Conservation (phyloP, 37 sponge, comb jelly and placozoan species). For the Petrosia ficiformis region DNA sequence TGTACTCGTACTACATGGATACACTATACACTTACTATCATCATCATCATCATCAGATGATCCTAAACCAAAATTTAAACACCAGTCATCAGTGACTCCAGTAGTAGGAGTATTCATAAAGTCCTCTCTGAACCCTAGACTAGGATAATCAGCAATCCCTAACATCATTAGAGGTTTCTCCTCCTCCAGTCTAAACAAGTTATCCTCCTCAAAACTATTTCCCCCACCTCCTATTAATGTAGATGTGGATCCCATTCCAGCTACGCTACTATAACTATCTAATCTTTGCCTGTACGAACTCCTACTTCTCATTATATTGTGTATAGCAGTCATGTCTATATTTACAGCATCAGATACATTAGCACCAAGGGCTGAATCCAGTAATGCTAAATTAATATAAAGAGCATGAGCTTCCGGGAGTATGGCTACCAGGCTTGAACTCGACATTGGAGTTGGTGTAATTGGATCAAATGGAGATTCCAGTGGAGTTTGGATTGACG, state of each 20-base stretch:
- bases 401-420: slow-evolving; percentile 71
- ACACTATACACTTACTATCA: no score
- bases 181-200: slow-evolving; percentile 30
- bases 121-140: slow-evolving; percentile 55
- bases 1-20: no score
- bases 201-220: background rate
- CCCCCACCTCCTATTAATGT: background rate
- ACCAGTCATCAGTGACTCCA: background rate
- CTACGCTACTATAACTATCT: slow-evolving; percentile 39
- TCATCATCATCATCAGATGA: background rate
- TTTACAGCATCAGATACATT: slow-evolving; percentile 32
- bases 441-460: slow-evolving; percentile 66
- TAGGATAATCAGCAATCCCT: slow-evolving; percentile 56
- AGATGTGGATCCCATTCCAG: no score
- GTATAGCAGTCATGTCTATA: slow-evolving; percentile 26
- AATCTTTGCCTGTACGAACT: slow-evolving; percentile 35
- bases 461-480: slow-evolving; percentile 59
- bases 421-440: slow-evolving; percentile 44
- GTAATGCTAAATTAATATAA: slow-evolving; percentile 51
- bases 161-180: slow-evolving; percentile 66
- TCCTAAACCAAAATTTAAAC: background rate
- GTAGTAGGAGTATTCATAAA: background rate
- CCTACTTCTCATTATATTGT: slow-evolving; percentile 12
- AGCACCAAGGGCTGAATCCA: slow-evolving; percentile 54
- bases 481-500: slow-evolving; percentile 61